Percentiles rank a stretch among this genome's conserved stretches.
These are phyloP conservation scores for Proctacanthus coquilletti DNA, from an alignment of 1,140 invertebrate species.

Conservation along the genomic window DNA sequence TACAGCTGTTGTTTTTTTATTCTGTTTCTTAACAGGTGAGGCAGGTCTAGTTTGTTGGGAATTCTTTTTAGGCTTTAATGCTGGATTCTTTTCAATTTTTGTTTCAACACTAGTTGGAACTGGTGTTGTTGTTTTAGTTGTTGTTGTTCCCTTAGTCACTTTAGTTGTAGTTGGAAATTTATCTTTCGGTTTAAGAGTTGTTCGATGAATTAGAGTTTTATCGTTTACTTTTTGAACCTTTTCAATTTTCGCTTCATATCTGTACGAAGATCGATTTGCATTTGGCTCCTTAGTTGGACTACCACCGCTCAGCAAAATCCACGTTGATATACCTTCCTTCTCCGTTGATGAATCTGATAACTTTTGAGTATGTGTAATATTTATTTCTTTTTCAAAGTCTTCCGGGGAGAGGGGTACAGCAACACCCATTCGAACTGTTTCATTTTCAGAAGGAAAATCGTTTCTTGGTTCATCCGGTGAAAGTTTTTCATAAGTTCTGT, in stretches of 20 bases:
- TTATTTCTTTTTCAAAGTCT: slow-evolving; percentile 33
- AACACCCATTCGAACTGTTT: slow-evolving; percentile 38
- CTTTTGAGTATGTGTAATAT: slow-evolving; percentile 9
- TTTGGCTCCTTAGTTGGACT: slow-evolving; percentile 4
- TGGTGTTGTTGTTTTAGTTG: too few species aligned
- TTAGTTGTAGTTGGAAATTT: too few species aligned
- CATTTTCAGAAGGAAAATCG: slow-evolving; percentile 12
- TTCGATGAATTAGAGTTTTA: too few species aligned
- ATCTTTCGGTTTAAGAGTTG: too few species aligned
- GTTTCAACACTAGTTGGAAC: too few species aligned
- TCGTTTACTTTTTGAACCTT: not conserved
- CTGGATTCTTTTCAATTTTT: slow-evolving; percentile 9
- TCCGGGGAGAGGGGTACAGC: slow-evolving; percentile 39
- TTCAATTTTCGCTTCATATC: not conserved
- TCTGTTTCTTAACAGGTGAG: slow-evolving; percentile 17
- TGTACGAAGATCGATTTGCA: slow-evolving; percentile 1
- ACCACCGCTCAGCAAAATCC: slow-evolving; percentile 61
- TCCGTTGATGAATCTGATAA: slow-evolving; percentile 39
- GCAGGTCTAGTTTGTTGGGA: slow-evolving; percentile 11
- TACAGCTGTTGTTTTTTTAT: slow-evolving; percentile 8
- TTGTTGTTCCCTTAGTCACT: too few species aligned
- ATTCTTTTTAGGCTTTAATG: not conserved
- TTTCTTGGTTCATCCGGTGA: too few species aligned
- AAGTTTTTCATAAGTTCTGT: too few species aligned
- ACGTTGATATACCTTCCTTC: slow-evolving; percentile 52